These are phyloP conservation scores for Linnaemya tessellans DNA, from an alignment of 2,888 invertebrate species.

Conservation along the genomic window DNA sequence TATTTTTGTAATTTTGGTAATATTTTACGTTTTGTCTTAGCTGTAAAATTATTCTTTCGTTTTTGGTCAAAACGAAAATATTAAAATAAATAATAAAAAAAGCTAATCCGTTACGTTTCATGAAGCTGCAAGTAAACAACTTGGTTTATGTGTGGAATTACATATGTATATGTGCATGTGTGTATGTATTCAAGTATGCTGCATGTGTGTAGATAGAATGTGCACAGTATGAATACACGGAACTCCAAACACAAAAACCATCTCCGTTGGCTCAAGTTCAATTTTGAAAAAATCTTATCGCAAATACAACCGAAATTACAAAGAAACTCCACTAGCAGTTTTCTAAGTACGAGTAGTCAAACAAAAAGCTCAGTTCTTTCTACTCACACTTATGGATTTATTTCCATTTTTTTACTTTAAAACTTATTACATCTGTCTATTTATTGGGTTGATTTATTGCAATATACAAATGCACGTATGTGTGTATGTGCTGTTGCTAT, in stretches of 20 bases:
- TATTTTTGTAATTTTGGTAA: neutral
- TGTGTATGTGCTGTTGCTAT: neutral
- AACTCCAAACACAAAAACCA: conserved; percentile 9
- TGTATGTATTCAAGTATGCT: neutral
- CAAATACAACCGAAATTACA: conserved; percentile 5
- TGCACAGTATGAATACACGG: neutral
- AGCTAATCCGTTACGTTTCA: conserved; percentile 62
- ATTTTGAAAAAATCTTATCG: conserved; percentile 40
- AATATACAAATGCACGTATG: neutral
- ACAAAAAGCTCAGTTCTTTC: conserved; percentile 13
- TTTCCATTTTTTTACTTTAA: conserved; percentile 26
- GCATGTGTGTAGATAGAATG: no score
- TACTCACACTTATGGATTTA: neutral
- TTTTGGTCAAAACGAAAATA: conserved; percentile 23
- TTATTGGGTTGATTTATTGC: conserved; percentile 68
- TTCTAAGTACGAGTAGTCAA: conserved; percentile 56
- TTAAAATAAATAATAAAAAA: conserved; percentile 27
- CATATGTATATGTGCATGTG: neutral
- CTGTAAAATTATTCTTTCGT: neutral
- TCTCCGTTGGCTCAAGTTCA: conserved; percentile 62
- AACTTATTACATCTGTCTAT: conserved; percentile 69
- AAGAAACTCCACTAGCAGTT: conserved; percentile 28
- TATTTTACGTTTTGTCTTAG: neutral
- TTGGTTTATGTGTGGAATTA: conserved; percentile 1
- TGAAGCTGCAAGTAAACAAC: conserved; percentile 67